A percentile compares a stretch with the other conserved stretches of the same genome.
These are phyloP conservation scores for Trypoxylus dichotomus DNA, from an alignment of 1,140 invertebrate genomes.

Conservation along the genomic window DNA sequence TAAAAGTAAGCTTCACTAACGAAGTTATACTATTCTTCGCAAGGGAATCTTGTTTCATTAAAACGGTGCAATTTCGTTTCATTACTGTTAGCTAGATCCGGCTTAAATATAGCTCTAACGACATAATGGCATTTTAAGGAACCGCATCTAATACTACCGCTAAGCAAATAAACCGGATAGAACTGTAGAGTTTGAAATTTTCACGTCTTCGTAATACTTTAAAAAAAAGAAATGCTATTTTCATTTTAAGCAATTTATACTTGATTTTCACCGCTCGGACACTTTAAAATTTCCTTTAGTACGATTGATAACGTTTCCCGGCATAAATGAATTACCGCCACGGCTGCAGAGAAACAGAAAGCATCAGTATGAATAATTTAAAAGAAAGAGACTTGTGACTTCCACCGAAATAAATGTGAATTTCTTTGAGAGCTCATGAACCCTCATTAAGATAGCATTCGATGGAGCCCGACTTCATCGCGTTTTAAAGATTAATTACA, in stretches of 20 bases:
- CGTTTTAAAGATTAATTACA: slow-evolving; percentile 17
- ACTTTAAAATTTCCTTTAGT: neutral
- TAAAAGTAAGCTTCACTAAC: too few species aligned
- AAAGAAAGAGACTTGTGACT: neutral
- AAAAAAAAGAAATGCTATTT: neutral
- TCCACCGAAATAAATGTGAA: slow-evolving; percentile 13
- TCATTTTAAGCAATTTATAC: neutral
- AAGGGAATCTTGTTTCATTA: too few species aligned
- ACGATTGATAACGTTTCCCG: neutral
- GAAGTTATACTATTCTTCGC: too few species aligned
- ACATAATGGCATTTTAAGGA: neutral
- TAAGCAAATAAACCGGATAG: neutral
- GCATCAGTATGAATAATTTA: slow-evolving; percentile 16
- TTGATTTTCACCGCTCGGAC: slow-evolving; percentile 4
- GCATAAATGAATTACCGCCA: slow-evolving; percentile 11
- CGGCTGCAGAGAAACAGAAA: neutral
- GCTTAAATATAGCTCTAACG: neutral
- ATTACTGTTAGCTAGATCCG: neutral
- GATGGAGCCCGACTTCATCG: neutral
- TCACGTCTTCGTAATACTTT: too few species aligned
- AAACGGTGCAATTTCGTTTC: neutral
- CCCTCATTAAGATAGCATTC: slow-evolving; percentile 14
- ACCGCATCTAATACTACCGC: neutral
- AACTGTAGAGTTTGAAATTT: neutral
- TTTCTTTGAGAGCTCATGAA: slow-evolving; percentile 6